Evolutionary conservation across 1,140 invertebrate species (phyloP), one percentile per base, ranked within the genome.

Genomic region (Ceratina australensis): DNA sequence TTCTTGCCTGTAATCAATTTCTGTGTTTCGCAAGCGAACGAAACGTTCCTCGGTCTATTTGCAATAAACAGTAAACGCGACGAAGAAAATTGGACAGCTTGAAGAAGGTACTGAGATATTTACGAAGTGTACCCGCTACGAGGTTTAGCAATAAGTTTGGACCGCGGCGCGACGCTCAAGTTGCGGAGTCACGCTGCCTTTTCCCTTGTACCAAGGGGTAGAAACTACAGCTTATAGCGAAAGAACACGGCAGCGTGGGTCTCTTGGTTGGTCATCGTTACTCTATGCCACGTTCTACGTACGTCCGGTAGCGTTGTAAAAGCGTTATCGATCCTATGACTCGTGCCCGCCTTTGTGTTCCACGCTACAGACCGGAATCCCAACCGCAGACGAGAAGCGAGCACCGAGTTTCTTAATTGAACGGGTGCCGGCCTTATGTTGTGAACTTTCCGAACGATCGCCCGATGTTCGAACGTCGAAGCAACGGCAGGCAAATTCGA

Each of bases 301-400:
- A 60, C 57, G 67, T 77, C 66, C 74, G 66, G 57, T 61, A 63
- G 74, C 57, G 56, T 61, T 69, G 49, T 49, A 60, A 77, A 77
- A 67, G 74, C 74, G 67, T 77, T 77, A 77, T 77, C 74, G 74
- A 77, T 77, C 74, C 67, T 76, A 66, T 16, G 8, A 76, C 73
- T 75, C 54, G 65, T 69, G 47, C 20, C 49, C 67, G 66, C 74
- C 67, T 77, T 77, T 77, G 65, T 63, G 57, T 42, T 18, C 3
- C 28, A 22, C 2, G 54, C 68, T 59, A 16, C 47, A 22, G 1
- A 10, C 24, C 15, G 13, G 49, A 71, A 63, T 33, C 15, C 57
- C 26, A 13, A 71, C 56, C 20, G 50, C 66, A 10, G 15, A 57
- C 52, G 33, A 16, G 18, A 20, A 50, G 0, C 71, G 18, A n/a